Percentiles rank a stretch among this genome's conserved stretches.
These are phyloP conservation scores for Poeciliopsis infans DNA, from an alignment of 2,797 vertebrate species.

Conservation along the genomic window DNA sequence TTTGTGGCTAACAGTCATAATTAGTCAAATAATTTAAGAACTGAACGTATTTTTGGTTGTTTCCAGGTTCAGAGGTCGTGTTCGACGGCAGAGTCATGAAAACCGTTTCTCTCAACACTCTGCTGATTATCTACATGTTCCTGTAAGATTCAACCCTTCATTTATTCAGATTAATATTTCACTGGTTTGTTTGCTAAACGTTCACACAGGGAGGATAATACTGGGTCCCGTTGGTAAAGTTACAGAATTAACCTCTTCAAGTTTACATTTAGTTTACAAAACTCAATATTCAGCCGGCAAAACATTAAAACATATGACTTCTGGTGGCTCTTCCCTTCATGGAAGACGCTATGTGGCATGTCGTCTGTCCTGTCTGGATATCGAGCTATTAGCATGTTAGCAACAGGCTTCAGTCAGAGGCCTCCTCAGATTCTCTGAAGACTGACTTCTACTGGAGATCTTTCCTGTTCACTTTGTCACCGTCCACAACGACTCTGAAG, in stretches of 20 bases:
- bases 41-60: background rate
- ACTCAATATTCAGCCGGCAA: too few species aligned
- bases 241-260: too few species aligned
- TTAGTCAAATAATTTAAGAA: background rate
- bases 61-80: conserved; percentile 73
- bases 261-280: too few species aligned
- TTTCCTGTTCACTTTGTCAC: too few species aligned
- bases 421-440: too few species aligned
- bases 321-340: background rate
- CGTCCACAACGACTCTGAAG: too few species aligned
- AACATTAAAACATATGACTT: background rate
- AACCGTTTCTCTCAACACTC: conserved; percentile 80
- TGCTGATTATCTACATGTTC: conserved; percentile 88
- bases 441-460: too few species aligned
- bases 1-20: background rate
- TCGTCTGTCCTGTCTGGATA: too few species aligned
- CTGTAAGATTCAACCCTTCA: conserved; percentile 82
- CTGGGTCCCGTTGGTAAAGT: too few species aligned
- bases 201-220: background rate
- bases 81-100: conserved; percentile 76
- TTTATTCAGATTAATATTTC: background rate
- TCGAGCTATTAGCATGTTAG: too few species aligned
- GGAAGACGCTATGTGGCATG: too few species aligned
- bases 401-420: too few species aligned
- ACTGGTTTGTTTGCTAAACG: background rate